phyloP scores from a whole-genome alignment of 2,888 invertebrate genomes.

The Parelbella ahira region DNA sequence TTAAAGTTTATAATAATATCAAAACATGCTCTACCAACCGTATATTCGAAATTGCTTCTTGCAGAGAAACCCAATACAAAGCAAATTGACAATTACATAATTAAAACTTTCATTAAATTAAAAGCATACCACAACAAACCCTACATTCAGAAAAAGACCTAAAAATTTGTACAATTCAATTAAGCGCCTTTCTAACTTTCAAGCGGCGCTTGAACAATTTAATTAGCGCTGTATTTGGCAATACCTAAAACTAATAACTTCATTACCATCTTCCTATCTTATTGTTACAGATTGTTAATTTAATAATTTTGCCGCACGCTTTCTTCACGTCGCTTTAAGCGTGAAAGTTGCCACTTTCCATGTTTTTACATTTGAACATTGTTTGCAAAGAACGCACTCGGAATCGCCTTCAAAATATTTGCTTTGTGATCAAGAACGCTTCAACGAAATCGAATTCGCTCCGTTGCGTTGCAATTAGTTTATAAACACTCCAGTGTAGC shows the following conservation, averaged over 20 bases:
- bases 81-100: not conserved
- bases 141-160: conserved; percentile 1
- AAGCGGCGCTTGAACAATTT: conserved; percentile 14
- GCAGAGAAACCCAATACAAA: too few relatives aligned
- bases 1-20: too few relatives aligned
- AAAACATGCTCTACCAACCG: too few relatives aligned
- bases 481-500: too few relatives aligned
- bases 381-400: conserved; percentile 4
- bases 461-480: not conserved
- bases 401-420: conserved; percentile 17
- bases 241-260: conserved; percentile 25
- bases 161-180: conserved; percentile 18
- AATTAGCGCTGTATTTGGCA: conserved; percentile 20
- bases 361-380: conserved; percentile 17
- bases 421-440: conserved; percentile 7
- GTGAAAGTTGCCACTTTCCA: conserved; percentile 52
- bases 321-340: conserved; percentile 49
- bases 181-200: conserved; percentile 21
- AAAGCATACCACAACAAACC: too few relatives aligned
- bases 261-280: conserved; percentile 24
- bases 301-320: conserved; percentile 55
- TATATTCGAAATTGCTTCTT: too few relatives aligned
- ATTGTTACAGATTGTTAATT: conserved; percentile 70
- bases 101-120: too few relatives aligned
- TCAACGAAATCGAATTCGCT: not conserved